Evolutionary conservation across 2,888 invertebrate species (phyloP).

Genomic region (Leuctra nigra): DNA sequence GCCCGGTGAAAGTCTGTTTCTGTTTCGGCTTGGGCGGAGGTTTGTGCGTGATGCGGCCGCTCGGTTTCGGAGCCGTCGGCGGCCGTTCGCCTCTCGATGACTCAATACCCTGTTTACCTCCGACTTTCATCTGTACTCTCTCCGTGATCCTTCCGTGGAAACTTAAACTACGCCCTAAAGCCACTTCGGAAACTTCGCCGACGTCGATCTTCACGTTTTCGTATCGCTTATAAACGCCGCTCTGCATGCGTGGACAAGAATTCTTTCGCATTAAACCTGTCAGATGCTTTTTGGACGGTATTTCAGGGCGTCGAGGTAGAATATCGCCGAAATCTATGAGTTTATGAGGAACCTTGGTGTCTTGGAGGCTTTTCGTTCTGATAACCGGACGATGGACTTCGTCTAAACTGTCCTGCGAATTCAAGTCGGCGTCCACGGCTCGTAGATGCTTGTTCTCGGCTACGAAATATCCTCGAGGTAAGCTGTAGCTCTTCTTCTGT

Average conservation of each 20-base stretch:
- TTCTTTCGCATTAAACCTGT: conserved; percentile 17
- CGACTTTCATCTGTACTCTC: background rate
- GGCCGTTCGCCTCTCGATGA: conserved; percentile 1
- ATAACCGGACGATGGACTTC: conserved; percentile 35
- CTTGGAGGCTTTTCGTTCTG: conserved; percentile 43
- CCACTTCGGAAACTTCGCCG: background rate
- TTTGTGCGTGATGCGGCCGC: conserved; percentile 24
- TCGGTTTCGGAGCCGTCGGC: conserved; percentile 26
- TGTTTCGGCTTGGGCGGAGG: conserved; percentile 26
- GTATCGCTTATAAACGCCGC: background rate
- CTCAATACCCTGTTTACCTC: background rate
- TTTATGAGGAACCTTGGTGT: conserved; percentile 34
- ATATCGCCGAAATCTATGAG: background rate
- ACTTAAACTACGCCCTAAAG: background rate
- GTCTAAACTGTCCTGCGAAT: background rate
- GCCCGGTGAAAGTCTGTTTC: conserved; percentile 11
- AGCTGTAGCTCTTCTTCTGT: conserved; percentile 59
- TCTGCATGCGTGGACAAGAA: conserved; percentile 20
- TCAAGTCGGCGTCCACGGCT: conserved; percentile 34
- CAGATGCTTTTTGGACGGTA: conserved; percentile 19
- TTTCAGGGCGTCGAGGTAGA: conserved; percentile 8
- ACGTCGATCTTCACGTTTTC: background rate
- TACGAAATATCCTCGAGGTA: conserved; percentile 44
- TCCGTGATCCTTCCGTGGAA: conserved; percentile 4
- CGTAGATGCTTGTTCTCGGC: conserved; percentile 41